Evolutionary conservation across 2,888 invertebrate species (phyloP), one percentile per base, ranked within the genome.

Genomic region (Habrosyne pyritoides): DNA sequence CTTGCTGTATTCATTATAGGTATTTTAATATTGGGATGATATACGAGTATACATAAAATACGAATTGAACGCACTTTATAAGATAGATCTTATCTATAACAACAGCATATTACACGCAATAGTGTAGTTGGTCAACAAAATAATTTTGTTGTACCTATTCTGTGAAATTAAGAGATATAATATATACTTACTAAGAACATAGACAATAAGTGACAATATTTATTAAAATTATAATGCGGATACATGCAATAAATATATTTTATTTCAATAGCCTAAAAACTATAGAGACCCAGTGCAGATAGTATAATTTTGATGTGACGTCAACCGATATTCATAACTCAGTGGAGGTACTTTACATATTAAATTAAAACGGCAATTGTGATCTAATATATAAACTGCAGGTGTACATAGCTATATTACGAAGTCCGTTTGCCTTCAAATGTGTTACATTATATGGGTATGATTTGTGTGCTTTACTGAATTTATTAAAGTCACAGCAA

Each of bases 221-320:
- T 2, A 7, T 55, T 5, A 26, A 21, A 14, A 46, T 71, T 60
- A 55, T 14, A 61, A 71, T 69, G 67, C 66, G 56, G 51, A 61
- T 70, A 75, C 87, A 86, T 88, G 87, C 87, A 85, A 77, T 83
- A 84, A 81, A 78, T 79, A 83, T 77, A 57, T 55, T 61, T n/a
- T 58, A 53, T 59, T 61, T 42, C 26, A 55, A 61, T 51, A 54
- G 56, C 42, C 18, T 42, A 58, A 51, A 63, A 52, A 64, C 59
- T 52, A 56, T 59, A 62, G 58, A 63, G 73, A 76, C 79, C 79
- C 77, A 80, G 79, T 82, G 83, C 79, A 69, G 54, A 67, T 52
- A 52, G 56, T 56, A 59, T 28, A 73, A 77, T 73, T 74, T 76
- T 64, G 62, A 71, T 51, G 46, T 59, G 61, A 60, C 58, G 24